phyloP scores from a whole-genome alignment of 1,140 invertebrate genomes.

The Macrobrachium nipponense region DNA sequence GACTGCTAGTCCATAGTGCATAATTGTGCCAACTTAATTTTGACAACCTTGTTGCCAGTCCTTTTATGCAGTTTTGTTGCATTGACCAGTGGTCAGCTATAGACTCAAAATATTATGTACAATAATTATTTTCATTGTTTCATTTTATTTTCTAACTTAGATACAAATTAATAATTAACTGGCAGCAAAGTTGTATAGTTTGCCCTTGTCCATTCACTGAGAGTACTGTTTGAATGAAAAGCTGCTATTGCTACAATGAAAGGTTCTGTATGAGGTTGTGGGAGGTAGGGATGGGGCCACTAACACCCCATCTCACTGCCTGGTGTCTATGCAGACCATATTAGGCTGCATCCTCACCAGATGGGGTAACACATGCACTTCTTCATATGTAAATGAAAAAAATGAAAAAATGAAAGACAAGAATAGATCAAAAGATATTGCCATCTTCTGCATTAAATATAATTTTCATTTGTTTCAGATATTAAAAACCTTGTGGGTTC shows the following conservation, averaged over 20 bases:
- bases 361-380: slow-evolving; percentile 58
- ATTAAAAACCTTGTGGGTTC: background rate
- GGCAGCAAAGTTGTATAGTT: slow-evolving; percentile 60
- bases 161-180: slow-evolving; percentile 24
- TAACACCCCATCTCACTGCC: slow-evolving; percentile 55
- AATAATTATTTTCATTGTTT: background rate
- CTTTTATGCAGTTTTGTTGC: background rate
- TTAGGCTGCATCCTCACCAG: slow-evolving; percentile 59
- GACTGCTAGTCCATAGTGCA: slow-evolving; percentile 62
- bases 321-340: slow-evolving; percentile 58
- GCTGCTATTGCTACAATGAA: slow-evolving; percentile 27
- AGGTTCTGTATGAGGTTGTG: slow-evolving; percentile 33
- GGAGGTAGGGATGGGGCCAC: slow-evolving; percentile 46
- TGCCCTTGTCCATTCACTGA: slow-evolving; percentile 49
- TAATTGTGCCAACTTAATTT: slow-evolving; percentile 56
- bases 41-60: slow-evolving; percentile 57
- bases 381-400: background rate
- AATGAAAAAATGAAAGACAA: background rate
- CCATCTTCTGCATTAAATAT: too few species aligned
- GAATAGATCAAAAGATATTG: too few species aligned
- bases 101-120: background rate
- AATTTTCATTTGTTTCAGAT: too few species aligned
- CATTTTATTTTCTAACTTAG: background rate
- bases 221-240: slow-evolving; percentile 33
- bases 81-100: background rate